A percentile compares a stretch with the other conserved stretches of the same genome.
These are phyloP conservation scores for Diplodus sargus DNA, from an alignment of 2,797 vertebrate genomes.

Conservation along the genomic window DNA sequence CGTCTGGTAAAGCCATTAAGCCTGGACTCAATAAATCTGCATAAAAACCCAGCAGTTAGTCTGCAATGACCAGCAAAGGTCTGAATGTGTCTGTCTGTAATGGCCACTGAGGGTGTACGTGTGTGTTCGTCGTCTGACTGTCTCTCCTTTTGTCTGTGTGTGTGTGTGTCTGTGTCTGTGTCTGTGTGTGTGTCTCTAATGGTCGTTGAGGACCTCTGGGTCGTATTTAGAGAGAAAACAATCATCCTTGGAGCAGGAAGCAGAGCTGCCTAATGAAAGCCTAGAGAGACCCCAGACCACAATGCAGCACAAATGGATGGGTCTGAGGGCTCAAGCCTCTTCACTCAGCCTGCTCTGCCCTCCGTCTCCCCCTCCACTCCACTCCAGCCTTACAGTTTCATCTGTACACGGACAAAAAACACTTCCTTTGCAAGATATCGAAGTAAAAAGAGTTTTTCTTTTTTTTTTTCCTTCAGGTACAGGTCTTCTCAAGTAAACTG, in stretches of 20 bases:
- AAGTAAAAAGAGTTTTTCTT: neutral
- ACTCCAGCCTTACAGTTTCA: slow-evolving; percentile 3
- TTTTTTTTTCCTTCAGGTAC: neutral
- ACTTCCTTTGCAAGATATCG: neutral
- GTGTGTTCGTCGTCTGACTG: slow-evolving; percentile 39
- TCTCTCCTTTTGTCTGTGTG: slow-evolving; percentile 47
- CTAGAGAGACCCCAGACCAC: slow-evolving; percentile 71
- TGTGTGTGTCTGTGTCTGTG: slow-evolving; percentile 11
- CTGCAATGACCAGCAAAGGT: slow-evolving; percentile 67
- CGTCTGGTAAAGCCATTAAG: slow-evolving; percentile 81
- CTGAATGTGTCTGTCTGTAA: slow-evolving; percentile 41
- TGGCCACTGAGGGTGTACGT: slow-evolving; percentile 37
- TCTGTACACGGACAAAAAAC: slow-evolving; percentile 15
- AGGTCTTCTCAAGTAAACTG: neutral
- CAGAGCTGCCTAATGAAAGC: slow-evolving; percentile 72
- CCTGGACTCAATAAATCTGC: slow-evolving; percentile 81
- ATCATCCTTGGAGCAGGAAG: slow-evolving; percentile 77
- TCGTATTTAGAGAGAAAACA: slow-evolving; percentile 81
- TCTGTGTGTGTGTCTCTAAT: slow-evolving; percentile 44
- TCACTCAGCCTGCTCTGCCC: neutral
- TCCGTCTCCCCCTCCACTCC: neutral
- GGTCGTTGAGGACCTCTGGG: slow-evolving; percentile 59
- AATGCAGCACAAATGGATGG: slow-evolving; percentile 65
- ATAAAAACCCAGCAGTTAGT: slow-evolving; percentile 75
- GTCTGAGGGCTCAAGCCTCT: slow-evolving; percentile 40